Evolutionary conservation across 30 jellyfish, hydroid and myxozoan genomes (phyloP).

Genomic region (Cassiopea andromeda): DNA sequence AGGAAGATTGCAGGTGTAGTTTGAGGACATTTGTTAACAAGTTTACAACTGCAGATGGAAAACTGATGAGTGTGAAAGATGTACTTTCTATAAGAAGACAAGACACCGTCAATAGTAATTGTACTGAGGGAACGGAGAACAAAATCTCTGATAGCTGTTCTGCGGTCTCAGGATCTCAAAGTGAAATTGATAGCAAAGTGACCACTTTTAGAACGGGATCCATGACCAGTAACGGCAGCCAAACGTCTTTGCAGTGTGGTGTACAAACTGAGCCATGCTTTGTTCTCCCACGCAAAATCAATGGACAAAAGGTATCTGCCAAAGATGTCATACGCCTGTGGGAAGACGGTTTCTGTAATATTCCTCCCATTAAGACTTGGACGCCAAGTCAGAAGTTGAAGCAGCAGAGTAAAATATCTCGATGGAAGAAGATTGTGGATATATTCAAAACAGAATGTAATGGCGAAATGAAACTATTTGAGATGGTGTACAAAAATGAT

Average conservation of each 20-base stretch:
- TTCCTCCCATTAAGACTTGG: conserved; percentile 94
- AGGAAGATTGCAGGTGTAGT: conserved; percentile 70
- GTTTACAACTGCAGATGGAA: conserved; percentile 65
- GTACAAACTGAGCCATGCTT: conserved; percentile 14
- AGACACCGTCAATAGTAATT: neutral
- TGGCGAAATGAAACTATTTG: conserved; percentile 73
- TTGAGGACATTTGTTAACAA: conserved; percentile 60
- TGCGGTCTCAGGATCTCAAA: conserved; percentile 27
- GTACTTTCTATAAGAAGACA: conserved; percentile 44
- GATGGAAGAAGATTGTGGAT: conserved; percentile 97
- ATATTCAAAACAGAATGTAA: conserved; percentile 82
- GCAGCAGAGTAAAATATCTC: conserved; percentile 95
- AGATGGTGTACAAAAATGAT: conserved; percentile 64
- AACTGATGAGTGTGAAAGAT: conserved; percentile 65
- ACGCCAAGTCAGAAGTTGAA: conserved; percentile 84
- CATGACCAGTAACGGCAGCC: neutral
- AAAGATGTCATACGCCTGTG: conserved; percentile 88
- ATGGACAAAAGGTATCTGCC: conserved; percentile 96
- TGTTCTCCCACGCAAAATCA: conserved; percentile 90
- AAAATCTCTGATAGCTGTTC: conserved; percentile 11
- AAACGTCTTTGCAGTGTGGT: neutral
- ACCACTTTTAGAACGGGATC: neutral
- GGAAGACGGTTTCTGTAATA: conserved; percentile 94
- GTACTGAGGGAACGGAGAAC: conserved; percentile 12
- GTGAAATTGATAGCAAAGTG: conserved; percentile 1